Evolutionary conservation across 2,888 invertebrate species (phyloP).

Genomic region (Erpobdella octoculata): DNA sequence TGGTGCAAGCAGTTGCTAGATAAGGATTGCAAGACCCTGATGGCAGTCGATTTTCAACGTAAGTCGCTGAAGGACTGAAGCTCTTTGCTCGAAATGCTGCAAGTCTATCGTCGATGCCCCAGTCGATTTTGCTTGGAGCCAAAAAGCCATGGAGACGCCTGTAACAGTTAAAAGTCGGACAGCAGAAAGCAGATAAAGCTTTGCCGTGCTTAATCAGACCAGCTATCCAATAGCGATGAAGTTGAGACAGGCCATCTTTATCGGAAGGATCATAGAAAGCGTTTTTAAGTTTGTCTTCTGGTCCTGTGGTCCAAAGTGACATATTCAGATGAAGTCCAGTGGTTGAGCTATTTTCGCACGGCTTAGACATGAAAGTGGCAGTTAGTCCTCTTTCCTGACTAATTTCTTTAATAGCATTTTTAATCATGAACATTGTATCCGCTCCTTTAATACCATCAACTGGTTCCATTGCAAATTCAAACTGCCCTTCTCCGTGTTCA

Average conservation of each 20-base stretch:
- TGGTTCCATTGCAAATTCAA: slow-evolving; percentile 29
- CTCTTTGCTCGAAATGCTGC: slow-evolving; percentile 26
- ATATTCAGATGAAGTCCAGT: slow-evolving; percentile 36
- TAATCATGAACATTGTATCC: slow-evolving; percentile 27
- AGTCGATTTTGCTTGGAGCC: slow-evolving; percentile 22
- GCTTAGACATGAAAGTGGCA: slow-evolving; percentile 33
- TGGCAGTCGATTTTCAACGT: slow-evolving; percentile 32
- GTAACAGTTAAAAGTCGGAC: slow-evolving; percentile 33
- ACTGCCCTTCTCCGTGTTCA: slow-evolving; percentile 28
- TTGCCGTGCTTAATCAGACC: slow-evolving; percentile 31
- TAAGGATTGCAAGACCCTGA: slow-evolving; percentile 32
- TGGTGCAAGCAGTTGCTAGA: slow-evolving; percentile 30
- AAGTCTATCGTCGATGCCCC: slow-evolving; percentile 28
- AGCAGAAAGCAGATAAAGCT: slow-evolving; percentile 29
- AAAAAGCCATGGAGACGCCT: slow-evolving; percentile 22
- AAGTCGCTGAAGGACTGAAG: background rate
- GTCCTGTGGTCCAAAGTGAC: slow-evolving; percentile 33
- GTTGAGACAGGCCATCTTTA: slow-evolving; percentile 30
- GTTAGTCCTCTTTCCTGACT: background rate
- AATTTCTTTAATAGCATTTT: slow-evolving; percentile 31
- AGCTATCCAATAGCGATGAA: slow-evolving; percentile 31
- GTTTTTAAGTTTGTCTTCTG: slow-evolving; percentile 13
- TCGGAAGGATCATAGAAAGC: slow-evolving; percentile 29
- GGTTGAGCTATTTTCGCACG: background rate
- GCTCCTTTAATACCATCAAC: slow-evolving; percentile 21